Evolutionary conservation across 2,888 invertebrate genomes (phyloP).

Genomic region (Pyrocoelia pectoralis): DNA sequence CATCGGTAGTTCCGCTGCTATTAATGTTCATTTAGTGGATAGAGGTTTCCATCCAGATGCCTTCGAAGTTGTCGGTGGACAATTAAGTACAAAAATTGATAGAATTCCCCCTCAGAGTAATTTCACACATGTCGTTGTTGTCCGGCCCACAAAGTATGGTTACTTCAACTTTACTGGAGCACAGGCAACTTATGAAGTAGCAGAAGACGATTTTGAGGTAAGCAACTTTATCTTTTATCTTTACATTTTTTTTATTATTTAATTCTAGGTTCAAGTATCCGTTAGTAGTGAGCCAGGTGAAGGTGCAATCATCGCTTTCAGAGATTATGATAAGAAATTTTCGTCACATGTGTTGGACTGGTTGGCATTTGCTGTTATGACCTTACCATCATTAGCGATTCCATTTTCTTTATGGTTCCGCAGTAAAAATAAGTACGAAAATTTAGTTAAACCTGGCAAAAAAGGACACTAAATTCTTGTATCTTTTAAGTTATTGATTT

Average conservation of each 20-base stretch:
- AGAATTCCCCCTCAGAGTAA: slow-evolving; percentile 93
- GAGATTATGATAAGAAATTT: slow-evolving; percentile 95
- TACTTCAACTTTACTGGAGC: slow-evolving; percentile 98
- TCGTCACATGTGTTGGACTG: slow-evolving; percentile 97
- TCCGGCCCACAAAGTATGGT: slow-evolving; percentile 88
- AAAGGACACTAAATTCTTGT: slow-evolving; percentile 63
- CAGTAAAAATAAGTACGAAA: slow-evolving; percentile 94
- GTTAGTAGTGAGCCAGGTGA: slow-evolving; percentile 93
- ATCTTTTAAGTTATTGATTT: slow-evolving; percentile 3
- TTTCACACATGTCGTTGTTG: slow-evolving; percentile 91
- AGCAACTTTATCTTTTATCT: slow-evolving; percentile 42
- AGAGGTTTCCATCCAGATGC: slow-evolving; percentile 91
- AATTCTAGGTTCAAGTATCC: slow-evolving; percentile 72
- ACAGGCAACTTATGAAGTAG: slow-evolving; percentile 85
- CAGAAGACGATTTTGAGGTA: slow-evolving; percentile 82
- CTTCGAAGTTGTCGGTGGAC: slow-evolving; percentile 90
- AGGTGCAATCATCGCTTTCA: slow-evolving; percentile 90
- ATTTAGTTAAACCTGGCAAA: slow-evolving; percentile 73
- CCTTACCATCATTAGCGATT: slow-evolving; percentile 91
- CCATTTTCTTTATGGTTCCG: slow-evolving; percentile 95
- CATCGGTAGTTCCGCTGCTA: slow-evolving; percentile 90
- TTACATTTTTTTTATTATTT: slow-evolving; percentile 23
- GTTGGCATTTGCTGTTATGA: slow-evolving; percentile 97
- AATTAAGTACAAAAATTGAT: slow-evolving; percentile 82
- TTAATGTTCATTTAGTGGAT: slow-evolving; percentile 88